phyloP scores from a whole-genome alignment of 2,888 invertebrate genomes.

The Cosmorhoe ocellata region DNA sequence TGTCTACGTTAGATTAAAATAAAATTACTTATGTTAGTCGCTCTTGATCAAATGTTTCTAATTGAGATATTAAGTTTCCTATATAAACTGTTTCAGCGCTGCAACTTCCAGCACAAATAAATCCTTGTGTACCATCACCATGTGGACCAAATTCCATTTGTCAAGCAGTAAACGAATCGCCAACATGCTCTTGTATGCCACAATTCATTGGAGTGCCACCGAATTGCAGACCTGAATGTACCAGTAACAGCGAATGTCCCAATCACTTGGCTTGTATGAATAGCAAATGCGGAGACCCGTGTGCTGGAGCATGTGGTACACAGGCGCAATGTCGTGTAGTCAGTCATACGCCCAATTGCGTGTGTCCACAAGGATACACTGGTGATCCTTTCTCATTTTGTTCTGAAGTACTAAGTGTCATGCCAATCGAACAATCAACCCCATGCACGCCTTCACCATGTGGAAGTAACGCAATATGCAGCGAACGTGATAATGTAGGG shows the following conservation, averaged over 20 bases:
- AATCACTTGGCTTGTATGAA: constrained; percentile 86
- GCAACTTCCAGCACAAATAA: constrained; percentile 62
- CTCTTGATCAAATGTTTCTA: too few species aligned
- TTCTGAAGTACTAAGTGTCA: constrained; percentile 58
- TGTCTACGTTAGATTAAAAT: too few species aligned
- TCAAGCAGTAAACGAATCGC: constrained; percentile 81
- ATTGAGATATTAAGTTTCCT: too few species aligned
- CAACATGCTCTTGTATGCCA: constrained; percentile 87
- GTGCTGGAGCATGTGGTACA: constrained; percentile 86
- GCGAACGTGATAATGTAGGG: constrained; percentile 86
- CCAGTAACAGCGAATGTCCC: constrained; percentile 87
- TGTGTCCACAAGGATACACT: constrained; percentile 84
- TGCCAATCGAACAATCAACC: constrained; percentile 65
- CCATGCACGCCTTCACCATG: constrained; percentile 88
- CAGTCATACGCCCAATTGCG: constrained; percentile 87
- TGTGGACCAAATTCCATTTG: constrained; percentile 86
- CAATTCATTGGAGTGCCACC: constrained; percentile 87
- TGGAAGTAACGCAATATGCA: constrained; percentile 87
- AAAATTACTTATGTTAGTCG: too few species aligned
- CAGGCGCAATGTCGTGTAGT: constrained; percentile 88
- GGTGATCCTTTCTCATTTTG: constrained; percentile 89
- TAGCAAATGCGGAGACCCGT: constrained; percentile 88
- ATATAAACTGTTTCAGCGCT: constrained; percentile 47
- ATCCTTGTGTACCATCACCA: constrained; percentile 86
- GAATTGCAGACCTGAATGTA: constrained; percentile 88